phyloP scores from a whole-genome alignment of 2,797 vertebrate genomes.

The Remorina albescens region DNA sequence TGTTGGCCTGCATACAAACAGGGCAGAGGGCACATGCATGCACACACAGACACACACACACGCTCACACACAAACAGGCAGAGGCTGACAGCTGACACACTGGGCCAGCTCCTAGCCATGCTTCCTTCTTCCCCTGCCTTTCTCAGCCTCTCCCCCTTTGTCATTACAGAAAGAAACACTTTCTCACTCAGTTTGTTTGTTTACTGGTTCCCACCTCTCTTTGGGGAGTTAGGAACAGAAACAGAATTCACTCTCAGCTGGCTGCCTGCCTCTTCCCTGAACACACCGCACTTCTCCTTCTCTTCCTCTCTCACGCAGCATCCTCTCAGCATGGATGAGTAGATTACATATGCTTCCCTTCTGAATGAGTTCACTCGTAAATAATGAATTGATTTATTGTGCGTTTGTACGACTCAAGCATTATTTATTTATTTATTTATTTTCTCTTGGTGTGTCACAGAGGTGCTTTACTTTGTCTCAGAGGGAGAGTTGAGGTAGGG shows the following conservation, averaged over 20 bases:
- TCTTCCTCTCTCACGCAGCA: conserved; percentile 70
- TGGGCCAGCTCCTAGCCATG: conserved; percentile 59
- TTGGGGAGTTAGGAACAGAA: conserved; percentile 81
- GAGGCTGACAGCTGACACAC: conserved; percentile 76
- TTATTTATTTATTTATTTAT: conserved; percentile 45
- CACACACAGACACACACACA: conserved; percentile 6
- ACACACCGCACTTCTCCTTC: conserved; percentile 74
- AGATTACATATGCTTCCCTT: conserved; percentile 84
- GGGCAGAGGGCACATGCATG: conserved; percentile 69
- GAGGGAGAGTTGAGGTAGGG: conserved; percentile 65
- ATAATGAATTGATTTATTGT: conserved; percentile 83
- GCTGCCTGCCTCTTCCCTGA: conserved; percentile 78
- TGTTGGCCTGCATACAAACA: conserved; percentile 72
- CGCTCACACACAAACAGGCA: conserved; percentile 27
- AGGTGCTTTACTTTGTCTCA: conserved; percentile 65
- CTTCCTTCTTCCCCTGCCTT: conserved; percentile 58
- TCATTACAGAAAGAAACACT: conserved; percentile 80
- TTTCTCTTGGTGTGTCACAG: conserved; percentile 53
- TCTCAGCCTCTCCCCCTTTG: conserved; percentile 72
- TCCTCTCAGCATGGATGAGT: conserved; percentile 82
- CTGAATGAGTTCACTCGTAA: conserved; percentile 83
- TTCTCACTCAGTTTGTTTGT: conserved; percentile 81
- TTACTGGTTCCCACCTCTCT: conserved; percentile 86
- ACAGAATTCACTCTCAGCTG: conserved; percentile 82
- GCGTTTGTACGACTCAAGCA: conserved; percentile 74